These are phyloP conservation scores for Salminus brasiliensis DNA, from an alignment of 2,113 vertebrate genomes.

Conservation along the genomic window DNA sequence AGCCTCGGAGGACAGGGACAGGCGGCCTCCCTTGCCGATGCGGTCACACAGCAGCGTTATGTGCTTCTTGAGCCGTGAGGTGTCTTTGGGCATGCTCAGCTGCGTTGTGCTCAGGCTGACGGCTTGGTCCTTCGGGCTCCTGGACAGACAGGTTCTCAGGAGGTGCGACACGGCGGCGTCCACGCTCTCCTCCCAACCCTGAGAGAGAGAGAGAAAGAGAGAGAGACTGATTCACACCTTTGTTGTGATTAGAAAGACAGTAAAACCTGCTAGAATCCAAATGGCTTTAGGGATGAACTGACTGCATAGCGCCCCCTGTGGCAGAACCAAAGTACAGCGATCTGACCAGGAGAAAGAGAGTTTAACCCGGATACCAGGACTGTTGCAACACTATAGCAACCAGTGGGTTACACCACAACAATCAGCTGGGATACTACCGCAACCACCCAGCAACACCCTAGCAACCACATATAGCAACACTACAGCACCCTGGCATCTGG, in stretches of 20 bases:
- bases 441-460: no score
- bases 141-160: slow-evolving; percentile 89
- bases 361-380: not conserved
- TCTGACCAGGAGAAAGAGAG: not conserved
- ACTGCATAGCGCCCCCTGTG: slow-evolving; percentile 27
- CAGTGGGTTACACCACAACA: no score
- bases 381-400: not conserved
- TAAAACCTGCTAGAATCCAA: not conserved
- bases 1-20: slow-evolving; percentile 81
- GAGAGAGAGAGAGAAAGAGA: not conserved
- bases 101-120: slow-evolving; percentile 76
- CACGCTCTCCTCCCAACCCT: slow-evolving; percentile 98
- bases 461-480: no score
- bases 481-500: no score
- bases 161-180: slow-evolving; percentile 90
- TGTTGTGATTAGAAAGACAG: not conserved
- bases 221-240: not conserved
- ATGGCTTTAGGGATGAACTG: not conserved
- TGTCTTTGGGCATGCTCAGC: slow-evolving; percentile 86
- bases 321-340: not conserved
- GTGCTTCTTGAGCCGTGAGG: slow-evolving; percentile 88
- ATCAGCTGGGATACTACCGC: no score
- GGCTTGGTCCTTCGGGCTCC: slow-evolving; percentile 92
- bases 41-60: slow-evolving; percentile 91
- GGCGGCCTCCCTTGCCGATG: slow-evolving; percentile 88